Evolutionary conservation across 2,113 vertebrate genomes (phyloP).

Genomic region (Turnix velox): DNA sequence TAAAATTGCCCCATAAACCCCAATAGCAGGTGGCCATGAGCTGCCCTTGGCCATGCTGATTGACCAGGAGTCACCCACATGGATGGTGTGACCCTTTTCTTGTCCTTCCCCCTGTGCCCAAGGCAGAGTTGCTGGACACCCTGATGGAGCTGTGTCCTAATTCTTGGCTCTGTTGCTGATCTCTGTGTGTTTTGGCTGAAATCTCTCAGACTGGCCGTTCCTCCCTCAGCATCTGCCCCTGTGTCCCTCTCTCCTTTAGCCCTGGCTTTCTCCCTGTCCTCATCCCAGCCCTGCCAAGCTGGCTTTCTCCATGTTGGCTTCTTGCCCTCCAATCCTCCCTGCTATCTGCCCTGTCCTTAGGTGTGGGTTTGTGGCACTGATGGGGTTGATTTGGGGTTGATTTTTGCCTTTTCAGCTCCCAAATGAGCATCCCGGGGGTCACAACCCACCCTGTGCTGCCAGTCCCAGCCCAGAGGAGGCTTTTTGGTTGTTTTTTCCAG

Average conservation of each 20-base stretch:
- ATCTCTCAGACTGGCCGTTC: background rate
- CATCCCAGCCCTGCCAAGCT: background rate
- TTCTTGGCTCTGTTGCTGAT: background rate
- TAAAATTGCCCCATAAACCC: fast-evolving
- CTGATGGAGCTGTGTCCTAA: background rate
- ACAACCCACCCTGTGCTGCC: fast-evolving
- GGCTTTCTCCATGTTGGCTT: background rate
- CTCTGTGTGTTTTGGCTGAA: background rate
- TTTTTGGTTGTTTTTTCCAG: background rate
- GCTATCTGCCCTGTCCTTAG: background rate
- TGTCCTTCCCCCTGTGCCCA: background rate
- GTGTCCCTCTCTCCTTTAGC: background rate
- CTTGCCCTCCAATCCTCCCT: background rate
- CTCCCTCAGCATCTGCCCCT: background rate
- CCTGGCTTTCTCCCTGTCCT: background rate
- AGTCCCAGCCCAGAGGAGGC: background rate
- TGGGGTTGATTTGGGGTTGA: too few species aligned
- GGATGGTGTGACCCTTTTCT: background rate
- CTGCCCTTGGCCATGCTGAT: background rate
- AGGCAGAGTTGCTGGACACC: background rate
- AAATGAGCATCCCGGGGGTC: background rate
- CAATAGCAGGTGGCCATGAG: background rate
- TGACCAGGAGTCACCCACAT: fast-evolving
- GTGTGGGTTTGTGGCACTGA: background rate
- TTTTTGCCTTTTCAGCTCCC: too few species aligned